Percentiles rank a stretch among this genome's conserved stretches.
Evolutionary conservation across 2,888 invertebrate species (phyloP).

Genomic region (Copidosoma aretas): DNA sequence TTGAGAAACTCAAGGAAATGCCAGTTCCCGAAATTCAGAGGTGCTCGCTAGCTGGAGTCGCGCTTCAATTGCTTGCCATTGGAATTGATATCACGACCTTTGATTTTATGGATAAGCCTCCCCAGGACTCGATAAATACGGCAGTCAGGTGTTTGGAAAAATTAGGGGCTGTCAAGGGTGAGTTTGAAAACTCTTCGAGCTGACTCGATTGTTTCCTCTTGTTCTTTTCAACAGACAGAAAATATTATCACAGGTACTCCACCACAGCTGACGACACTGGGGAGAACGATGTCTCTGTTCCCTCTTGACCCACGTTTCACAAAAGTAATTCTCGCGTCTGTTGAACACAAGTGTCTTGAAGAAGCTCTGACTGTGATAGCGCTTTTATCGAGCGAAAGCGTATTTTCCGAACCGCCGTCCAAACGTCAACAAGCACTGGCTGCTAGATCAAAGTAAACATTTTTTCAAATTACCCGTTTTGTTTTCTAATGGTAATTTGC

Average conservation of each 20-base stretch:
- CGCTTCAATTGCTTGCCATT: conserved; percentile 83
- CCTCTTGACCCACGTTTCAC: conserved; percentile 91
- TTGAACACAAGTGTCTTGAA: conserved; percentile 78
- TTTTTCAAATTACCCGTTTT: neutral
- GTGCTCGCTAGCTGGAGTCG: conserved; percentile 72
- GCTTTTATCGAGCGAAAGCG: conserved; percentile 85
- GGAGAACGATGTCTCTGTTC: conserved; percentile 86
- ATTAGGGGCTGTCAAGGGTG: conserved; percentile 64
- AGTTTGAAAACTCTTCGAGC: neutral
- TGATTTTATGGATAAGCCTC: conserved; percentile 90
- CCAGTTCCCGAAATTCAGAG: conserved; percentile 88
- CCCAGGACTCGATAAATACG: conserved; percentile 72
- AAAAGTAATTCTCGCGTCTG: conserved; percentile 80
- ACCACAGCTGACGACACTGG: conserved; percentile 76
- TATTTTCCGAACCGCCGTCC: conserved; percentile 77
- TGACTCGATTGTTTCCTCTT: too few relatives aligned
- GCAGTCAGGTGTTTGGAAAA: conserved; percentile 72
- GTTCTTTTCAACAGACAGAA: neutral
- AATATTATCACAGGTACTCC: conserved; percentile 56
- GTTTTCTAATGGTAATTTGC: neutral
- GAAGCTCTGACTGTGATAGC: conserved; percentile 87
- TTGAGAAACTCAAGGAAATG: conserved; percentile 73
- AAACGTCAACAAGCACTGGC: conserved; percentile 79
- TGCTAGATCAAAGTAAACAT: conserved; percentile 67
- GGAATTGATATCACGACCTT: conserved; percentile 83